These are phyloP conservation scores for Drosophila robusta DNA, from an alignment of 2,888 invertebrate genomes.

Conservation along the genomic window DNA sequence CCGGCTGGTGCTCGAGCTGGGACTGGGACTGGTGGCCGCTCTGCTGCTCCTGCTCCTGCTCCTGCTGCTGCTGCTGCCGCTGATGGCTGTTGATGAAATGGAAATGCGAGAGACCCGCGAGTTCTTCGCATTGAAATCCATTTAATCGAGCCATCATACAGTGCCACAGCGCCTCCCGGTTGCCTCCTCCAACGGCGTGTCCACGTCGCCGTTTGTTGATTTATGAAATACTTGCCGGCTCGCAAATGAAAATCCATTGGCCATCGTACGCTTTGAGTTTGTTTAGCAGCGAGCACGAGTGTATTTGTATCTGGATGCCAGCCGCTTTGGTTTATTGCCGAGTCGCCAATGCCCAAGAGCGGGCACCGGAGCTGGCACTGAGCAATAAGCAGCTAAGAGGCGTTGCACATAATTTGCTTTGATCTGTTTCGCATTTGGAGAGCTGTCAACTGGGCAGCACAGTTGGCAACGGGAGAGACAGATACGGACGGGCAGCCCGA, in stretches of 20 bases:
- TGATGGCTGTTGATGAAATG: conserved; percentile 72
- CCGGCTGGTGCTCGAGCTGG: conserved; percentile 3
- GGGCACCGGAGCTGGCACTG: conserved; percentile 20
- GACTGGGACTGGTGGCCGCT: not conserved
- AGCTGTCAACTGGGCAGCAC: conserved; percentile 65
- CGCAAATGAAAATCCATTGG: conserved; percentile 74
- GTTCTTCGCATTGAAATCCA: conserved; percentile 71
- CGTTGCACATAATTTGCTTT: conserved; percentile 81
- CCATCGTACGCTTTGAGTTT: conserved; percentile 46
- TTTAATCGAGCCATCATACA: conserved; percentile 77
- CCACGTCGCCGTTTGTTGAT: conserved; percentile 67
- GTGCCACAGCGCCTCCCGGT: conserved; percentile 28
- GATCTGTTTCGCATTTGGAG: conserved; percentile 78
- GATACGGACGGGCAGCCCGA: conserved; percentile 23
- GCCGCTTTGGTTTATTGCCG: conserved; percentile 42
- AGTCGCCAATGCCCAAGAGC: conserved; percentile 31
- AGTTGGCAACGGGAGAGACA: conserved; percentile 24
- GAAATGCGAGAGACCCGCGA: conserved; percentile 64
- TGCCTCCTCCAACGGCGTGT: conserved; percentile 16
- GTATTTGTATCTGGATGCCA: conserved; percentile 37
- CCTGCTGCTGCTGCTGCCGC: conserved; percentile 10
- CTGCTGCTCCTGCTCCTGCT: not conserved
- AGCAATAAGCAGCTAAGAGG: conserved; percentile 75
- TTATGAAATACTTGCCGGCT: conserved; percentile 75
- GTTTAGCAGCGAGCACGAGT: conserved; percentile 19